Evolutionary conservation across 2,888 invertebrate species (phyloP).

Genomic region (Leucophenga maculata): DNA sequence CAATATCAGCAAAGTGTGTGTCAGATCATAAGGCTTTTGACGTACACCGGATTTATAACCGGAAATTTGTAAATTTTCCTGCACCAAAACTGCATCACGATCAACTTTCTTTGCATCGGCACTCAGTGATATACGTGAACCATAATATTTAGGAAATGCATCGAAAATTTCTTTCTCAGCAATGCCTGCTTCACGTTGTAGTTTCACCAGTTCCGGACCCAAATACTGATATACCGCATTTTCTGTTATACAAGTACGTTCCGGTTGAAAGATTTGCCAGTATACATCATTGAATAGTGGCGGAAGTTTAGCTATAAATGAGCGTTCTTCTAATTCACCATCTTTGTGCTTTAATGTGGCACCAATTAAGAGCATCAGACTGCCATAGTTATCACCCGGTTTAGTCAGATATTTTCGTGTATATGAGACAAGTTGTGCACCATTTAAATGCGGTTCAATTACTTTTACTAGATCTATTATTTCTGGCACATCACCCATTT

Average conservation of each 20-base stretch:
- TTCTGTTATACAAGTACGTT: slow-evolving; percentile 76
- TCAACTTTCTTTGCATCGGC: slow-evolving; percentile 70
- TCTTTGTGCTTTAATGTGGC: slow-evolving; percentile 64
- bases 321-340: slow-evolving; percentile 65
- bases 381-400: slow-evolving; percentile 78
- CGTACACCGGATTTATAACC: slow-evolving; percentile 75
- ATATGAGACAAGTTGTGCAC: slow-evolving; percentile 67
- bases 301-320: slow-evolving; percentile 76
- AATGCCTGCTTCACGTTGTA: slow-evolving; percentile 74
- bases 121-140: slow-evolving; percentile 73
- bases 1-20: slow-evolving; percentile 73
- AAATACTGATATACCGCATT: slow-evolving; percentile 74
- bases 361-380: slow-evolving; percentile 73
- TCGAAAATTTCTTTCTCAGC: slow-evolving; percentile 71
- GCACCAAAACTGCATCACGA: slow-evolving; percentile 75
- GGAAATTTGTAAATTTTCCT: slow-evolving; percentile 75
- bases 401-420: slow-evolving; percentile 72
- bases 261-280: slow-evolving; percentile 74
- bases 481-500: slow-evolving; percentile 60
- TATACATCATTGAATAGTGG: slow-evolving; percentile 74
- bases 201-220: slow-evolving; percentile 72
- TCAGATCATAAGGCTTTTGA: slow-evolving; percentile 73
- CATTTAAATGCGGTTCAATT: slow-evolving; percentile 61
- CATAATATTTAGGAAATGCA: slow-evolving; percentile 75
- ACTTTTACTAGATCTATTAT: slow-evolving; percentile 61